Evolutionary conservation across 1,140 invertebrate species (phyloP), one percentile per base, ranked within the genome.

Genomic region (Drosophila asahinai): DNA sequence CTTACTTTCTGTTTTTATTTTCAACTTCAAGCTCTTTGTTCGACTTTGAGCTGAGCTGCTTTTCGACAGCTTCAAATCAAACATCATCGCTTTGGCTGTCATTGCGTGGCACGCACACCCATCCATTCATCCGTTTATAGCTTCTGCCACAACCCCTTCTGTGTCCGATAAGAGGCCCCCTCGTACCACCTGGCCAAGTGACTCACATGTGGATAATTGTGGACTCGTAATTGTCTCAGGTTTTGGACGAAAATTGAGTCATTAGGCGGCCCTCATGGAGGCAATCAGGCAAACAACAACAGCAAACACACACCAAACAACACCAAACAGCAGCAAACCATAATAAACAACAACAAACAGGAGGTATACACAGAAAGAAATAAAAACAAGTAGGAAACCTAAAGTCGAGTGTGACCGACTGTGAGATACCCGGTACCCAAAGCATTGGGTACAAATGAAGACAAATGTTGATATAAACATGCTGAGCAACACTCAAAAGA

Each of bases 11-110:
- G 11, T 58, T 54, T 62, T 64, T 55, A 43, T 62, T 65, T 42
- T 22, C 47, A 40, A 47, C 40, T 52, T 80, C 22, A 2, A 64
- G 30, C 43, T 48, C 48, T 47, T 49, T 57, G 51, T 66, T 62
- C 40, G 42, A 68, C 43, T 62, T 64, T 54, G 54, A 36, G 55
- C 22, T 61, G 74, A 70, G 76, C 58, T 70, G 71, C 59, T 74
- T 86, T 80, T 86, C 83, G 83, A 87, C 83, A 83, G 72, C 60
- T 80, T 70, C 72, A 86, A 87, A 87, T 86, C 83, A 87, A 86
- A 83, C 62, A 87, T 77, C 47, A 74, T 86, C 51, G 63, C 75
- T 77, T 25, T 27, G 49, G 62, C 80, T 87, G 83, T 77, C 76
- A 73, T 83, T 86, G 83, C 66, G 76, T 87, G 66, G 76, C 80